Conservation (phyloP, 2,113 vertebrate species). For the Corythoichthys haematopterus region DNA sequence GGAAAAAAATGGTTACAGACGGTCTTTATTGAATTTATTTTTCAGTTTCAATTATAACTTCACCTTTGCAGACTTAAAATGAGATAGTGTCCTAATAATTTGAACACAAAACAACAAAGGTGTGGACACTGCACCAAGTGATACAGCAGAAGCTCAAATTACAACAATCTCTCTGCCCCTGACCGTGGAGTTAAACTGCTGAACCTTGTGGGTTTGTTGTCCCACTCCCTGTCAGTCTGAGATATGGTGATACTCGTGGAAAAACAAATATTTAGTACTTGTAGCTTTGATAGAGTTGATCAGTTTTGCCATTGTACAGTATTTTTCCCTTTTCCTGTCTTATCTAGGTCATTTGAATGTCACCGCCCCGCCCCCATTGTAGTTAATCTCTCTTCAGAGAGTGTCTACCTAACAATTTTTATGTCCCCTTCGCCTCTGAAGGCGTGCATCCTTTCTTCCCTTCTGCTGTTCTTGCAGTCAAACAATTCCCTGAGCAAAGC, state of each 20-base stretch:
- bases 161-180: not conserved
- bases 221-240: slow-evolving; percentile 16
- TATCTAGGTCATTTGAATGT: not conserved
- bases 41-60: not conserved
- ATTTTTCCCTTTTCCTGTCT: not conserved
- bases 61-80: not conserved
- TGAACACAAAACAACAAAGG: not conserved
- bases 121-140: not conserved
- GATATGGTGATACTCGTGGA: not conserved
- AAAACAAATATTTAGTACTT: slow-evolving; percentile 30
- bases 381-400: not conserved
- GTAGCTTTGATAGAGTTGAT: not conserved
- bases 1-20: too few species aligned
- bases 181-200: slow-evolving; percentile 36
- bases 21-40: not conserved
- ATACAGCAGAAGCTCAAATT: not conserved
- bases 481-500: slow-evolving; percentile 9
- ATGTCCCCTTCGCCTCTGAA: slow-evolving; percentile 1
- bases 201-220: slow-evolving; percentile 36
- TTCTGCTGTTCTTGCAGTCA: not conserved
- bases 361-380: not conserved
- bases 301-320: not conserved
- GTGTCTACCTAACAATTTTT: not conserved
- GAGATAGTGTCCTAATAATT: not conserved
- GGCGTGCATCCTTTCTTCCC: not conserved